These are phyloP conservation scores for Zeuzera pyrina DNA, from an alignment of 2,888 invertebrate species.

Conservation along the genomic window DNA sequence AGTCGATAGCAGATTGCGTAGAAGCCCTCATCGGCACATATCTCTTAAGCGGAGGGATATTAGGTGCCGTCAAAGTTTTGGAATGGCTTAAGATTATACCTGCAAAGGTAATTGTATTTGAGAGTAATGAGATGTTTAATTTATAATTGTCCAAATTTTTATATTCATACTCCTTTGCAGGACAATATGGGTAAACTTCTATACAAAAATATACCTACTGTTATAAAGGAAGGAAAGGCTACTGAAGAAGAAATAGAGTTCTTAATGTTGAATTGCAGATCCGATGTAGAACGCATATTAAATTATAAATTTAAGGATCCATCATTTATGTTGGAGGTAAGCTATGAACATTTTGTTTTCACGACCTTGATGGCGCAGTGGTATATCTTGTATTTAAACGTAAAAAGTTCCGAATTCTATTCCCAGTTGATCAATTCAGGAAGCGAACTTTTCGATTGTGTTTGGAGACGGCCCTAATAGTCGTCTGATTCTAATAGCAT, in stretches of 20 bases:
- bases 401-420: too few species aligned
- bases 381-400: too few species aligned
- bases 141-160: background rate
- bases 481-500: too few species aligned
- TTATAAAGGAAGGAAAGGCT: slow-evolving; percentile 38
- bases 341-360: too few species aligned
- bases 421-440: too few species aligned
- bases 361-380: too few species aligned
- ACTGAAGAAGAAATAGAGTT: slow-evolving; percentile 54
- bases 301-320: slow-evolving; percentile 87
- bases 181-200: slow-evolving; percentile 36
- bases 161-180: slow-evolving; percentile 24
- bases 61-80: slow-evolving; percentile 66
- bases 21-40: slow-evolving; percentile 86
- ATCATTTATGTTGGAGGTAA: slow-evolving; percentile 83
- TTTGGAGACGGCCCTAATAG: too few species aligned
- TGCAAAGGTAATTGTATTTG: slow-evolving; percentile 34
- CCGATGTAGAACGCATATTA: slow-evolving; percentile 75
- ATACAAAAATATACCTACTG: slow-evolving; percentile 39
- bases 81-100: slow-evolving; percentile 78
- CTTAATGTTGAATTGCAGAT: slow-evolving; percentile 45
- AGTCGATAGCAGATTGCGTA: slow-evolving; percentile 81
- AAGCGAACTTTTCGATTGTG: too few species aligned
- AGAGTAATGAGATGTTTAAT: too few species aligned
- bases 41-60: slow-evolving; percentile 46